A percentile compares a stretch with the other conserved stretches of the same genome.
Conservation (phyloP, 2,888 invertebrate genomes). For the Ctena decussata region DNA sequence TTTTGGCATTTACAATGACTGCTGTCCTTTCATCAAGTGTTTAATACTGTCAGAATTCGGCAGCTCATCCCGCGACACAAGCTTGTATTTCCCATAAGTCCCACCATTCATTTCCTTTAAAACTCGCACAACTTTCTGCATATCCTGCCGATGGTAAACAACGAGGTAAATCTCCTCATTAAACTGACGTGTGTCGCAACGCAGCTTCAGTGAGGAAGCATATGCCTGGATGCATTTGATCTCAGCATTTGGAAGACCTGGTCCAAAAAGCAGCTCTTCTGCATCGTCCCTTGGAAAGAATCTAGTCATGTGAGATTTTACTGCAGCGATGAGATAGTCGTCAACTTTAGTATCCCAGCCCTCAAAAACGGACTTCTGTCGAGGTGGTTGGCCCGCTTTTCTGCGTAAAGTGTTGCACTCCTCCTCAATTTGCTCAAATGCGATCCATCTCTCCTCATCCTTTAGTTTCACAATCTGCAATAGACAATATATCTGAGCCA, state of each 20-base stretch:
- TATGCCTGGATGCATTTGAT: slow-evolving; percentile 52
- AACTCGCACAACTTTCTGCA: slow-evolving; percentile 54
- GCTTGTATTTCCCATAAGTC: slow-evolving; percentile 39
- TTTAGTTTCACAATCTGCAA: slow-evolving; percentile 63
- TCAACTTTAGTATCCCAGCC: slow-evolving; percentile 3
- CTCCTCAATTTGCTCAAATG: slow-evolving; percentile 53
- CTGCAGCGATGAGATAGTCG: slow-evolving; percentile 60
- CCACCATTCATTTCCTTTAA: slow-evolving; percentile 26
- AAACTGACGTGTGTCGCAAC: slow-evolving; percentile 55
- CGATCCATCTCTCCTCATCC: slow-evolving; percentile 66
- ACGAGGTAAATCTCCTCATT: slow-evolving; percentile 55
- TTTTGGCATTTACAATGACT: too few species aligned
- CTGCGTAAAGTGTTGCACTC: slow-evolving; percentile 54
- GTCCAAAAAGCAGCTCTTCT: slow-evolving; percentile 74
- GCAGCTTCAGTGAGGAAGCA: slow-evolving; percentile 43
- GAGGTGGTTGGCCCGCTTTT: slow-evolving; percentile 29
- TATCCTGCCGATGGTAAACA: slow-evolving; percentile 52
- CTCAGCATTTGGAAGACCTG: slow-evolving; percentile 63
- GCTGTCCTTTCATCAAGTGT: too few species aligned
- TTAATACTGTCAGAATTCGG: slow-evolving; percentile 25
- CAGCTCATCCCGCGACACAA: slow-evolving; percentile 31
- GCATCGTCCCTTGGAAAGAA: slow-evolving; percentile 48
- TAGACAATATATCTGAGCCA: too few species aligned
- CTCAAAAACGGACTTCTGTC: slow-evolving; percentile 19
- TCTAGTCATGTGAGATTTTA: slow-evolving; percentile 61